A percentile compares a stretch with the other conserved stretches of the same genome.
These are phyloP conservation scores for Aricia agestis DNA, from an alignment of 1,140 invertebrate species.

Conservation along the genomic window DNA sequence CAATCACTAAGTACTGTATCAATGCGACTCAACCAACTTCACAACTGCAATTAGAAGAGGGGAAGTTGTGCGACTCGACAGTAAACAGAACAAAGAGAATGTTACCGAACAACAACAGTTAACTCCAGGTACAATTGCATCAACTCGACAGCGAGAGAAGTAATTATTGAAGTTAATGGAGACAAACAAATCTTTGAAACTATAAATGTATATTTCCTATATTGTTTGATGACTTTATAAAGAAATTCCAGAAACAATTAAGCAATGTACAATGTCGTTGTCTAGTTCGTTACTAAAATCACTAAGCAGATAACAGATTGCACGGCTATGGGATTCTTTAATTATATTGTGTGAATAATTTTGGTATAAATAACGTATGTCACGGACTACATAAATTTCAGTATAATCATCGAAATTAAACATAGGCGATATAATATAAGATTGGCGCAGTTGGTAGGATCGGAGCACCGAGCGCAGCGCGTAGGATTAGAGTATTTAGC, in stretches of 20 bases:
- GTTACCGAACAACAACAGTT: not conserved
- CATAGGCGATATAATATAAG: no score
- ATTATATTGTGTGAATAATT: no score
- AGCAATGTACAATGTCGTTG: no score
- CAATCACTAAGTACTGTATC: not conserved
- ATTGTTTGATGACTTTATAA: no score
- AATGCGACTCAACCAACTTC: not conserved
- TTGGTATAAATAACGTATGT: no score
- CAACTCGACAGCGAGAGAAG: not conserved
- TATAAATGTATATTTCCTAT: not conserved
- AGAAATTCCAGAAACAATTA: no score
- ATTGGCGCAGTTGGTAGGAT: not conserved
- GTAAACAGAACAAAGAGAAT: not conserved
- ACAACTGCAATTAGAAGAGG: not conserved
- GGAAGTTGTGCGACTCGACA: not conserved
- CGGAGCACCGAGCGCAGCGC: not conserved
- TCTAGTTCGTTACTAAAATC: no score
- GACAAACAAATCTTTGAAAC: not conserved
- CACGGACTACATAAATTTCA: no score
- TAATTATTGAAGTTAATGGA: not conserved
- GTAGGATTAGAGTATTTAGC: not conserved
- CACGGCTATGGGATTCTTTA: no score
- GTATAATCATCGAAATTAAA: no score
- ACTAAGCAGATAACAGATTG: no score
- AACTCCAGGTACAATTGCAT: not conserved